Evolutionary conservation across 1,140 invertebrate genomes (phyloP), one percentile per base, ranked within the genome.

Genomic region (Rhynchophorus ferrugineus): DNA sequence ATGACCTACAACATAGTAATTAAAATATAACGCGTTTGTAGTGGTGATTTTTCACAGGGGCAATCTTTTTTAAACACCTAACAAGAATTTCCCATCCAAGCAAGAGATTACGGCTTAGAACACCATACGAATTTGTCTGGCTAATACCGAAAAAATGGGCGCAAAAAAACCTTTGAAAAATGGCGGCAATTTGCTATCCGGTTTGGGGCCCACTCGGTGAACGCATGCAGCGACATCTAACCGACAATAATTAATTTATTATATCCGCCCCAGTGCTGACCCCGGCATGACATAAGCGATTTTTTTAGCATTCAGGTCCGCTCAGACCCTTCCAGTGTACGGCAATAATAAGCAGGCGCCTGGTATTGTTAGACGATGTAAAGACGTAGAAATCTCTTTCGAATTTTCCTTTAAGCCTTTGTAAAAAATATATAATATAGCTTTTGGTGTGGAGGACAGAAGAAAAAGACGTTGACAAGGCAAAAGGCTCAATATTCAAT

Each of bases 61-160:
- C 38, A 19, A 18, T 20, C 18, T 41, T 41, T 39, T 41, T 41
- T 41, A 18, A 41, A 41, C 14, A n/a, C 14, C 14, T n/a, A 14
- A 19, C 14, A 41, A 18, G 14, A 41, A 18, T 20, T 17, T 37
- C 11, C 16, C 18, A 41, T 20, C 17, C 14, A 6, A 20, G 38
- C 38, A 18, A 17, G 38, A 41, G 43, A 44, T 44, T 34, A 29
- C 43, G 14, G 43, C 29, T 44, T 44, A 44, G 22, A n/a, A 44
- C 43, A 44, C 43, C 20, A 44, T 19, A 44, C 43, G 29, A 29
- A 44, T 44, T 44, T 44, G 43, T 44, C 43, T 33, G 14, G 43
- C 19, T 44, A 33, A 44, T 44, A 34, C 22, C 22, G n/a, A 34
- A 44, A 44, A 44, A 44, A 44, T 44, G 43, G 20, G 43, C 16